These are phyloP conservation scores for Thunnus thynnus DNA, from an alignment of 2,113 vertebrate genomes.

Conservation along the genomic window DNA sequence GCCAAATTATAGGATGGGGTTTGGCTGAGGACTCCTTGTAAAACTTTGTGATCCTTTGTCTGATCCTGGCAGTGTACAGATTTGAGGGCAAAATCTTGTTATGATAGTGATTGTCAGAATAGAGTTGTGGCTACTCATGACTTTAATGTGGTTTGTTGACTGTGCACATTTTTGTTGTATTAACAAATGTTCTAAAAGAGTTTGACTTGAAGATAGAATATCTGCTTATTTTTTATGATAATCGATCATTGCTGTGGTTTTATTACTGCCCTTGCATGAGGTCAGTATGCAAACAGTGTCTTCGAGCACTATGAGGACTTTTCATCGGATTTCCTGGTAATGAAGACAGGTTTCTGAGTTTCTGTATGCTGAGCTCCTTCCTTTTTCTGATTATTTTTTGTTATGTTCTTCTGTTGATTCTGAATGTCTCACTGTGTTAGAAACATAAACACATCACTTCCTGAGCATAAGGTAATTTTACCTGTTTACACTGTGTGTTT, in stretches of 20 bases:
- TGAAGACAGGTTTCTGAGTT: background rate
- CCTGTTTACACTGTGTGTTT: background rate
- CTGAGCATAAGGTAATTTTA: background rate
- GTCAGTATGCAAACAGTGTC: conserved; percentile 35
- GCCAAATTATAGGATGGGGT: conserved; percentile 72
- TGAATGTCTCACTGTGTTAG: background rate
- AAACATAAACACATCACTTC: background rate
- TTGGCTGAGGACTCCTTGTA: conserved; percentile 57
- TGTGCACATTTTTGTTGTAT: conserved; percentile 54
- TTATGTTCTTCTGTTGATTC: conserved; percentile 3
- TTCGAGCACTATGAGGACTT: background rate
- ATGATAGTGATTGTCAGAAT: conserved; percentile 62
- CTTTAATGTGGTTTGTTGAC: conserved; percentile 63
- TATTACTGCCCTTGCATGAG: conserved; percentile 23
- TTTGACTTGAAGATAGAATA: conserved; percentile 50
- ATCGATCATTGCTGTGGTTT: conserved; percentile 46
- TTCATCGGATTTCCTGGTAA: conserved; percentile 13
- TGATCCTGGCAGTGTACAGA: conserved; percentile 66
- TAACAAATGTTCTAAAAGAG: conserved; percentile 43
- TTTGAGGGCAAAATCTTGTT: conserved; percentile 66
- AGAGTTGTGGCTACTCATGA: conserved; percentile 47
- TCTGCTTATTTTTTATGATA: conserved; percentile 49
- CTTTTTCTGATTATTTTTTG: conserved; percentile 3
- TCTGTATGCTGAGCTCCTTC: background rate
- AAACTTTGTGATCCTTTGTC: conserved; percentile 65